Evolutionary conservation across 1,140 invertebrate species (phyloP).

Genomic region (Onthophagus taurus): DNA sequence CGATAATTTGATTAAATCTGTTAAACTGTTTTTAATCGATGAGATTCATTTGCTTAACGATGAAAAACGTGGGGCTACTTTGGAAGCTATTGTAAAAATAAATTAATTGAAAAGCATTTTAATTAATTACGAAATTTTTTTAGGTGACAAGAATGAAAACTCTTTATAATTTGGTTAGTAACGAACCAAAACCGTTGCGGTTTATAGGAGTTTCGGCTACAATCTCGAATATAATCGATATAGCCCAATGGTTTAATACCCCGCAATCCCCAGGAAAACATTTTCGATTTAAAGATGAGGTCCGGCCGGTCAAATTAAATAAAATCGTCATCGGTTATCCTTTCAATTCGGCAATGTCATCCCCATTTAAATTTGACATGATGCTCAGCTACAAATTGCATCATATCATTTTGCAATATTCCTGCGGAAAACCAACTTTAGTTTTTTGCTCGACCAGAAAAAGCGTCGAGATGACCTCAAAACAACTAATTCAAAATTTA

Average conservation of each 20-base stretch:
- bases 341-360: constrained; percentile 37
- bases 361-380: constrained; percentile 68
- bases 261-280: constrained; percentile 37
- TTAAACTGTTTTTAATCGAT: constrained; percentile 72
- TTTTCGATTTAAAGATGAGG: constrained; percentile 57
- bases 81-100: constrained; percentile 68
- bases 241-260: constrained; percentile 58
- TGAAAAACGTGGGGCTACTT: constrained; percentile 55
- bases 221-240: constrained; percentile 66
- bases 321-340: constrained; percentile 64
- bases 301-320: constrained; percentile 60
- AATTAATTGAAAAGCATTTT: not conserved
- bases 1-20: constrained; percentile 46
- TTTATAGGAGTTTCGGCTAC: constrained; percentile 74
- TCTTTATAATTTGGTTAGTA: constrained; percentile 17
- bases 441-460: constrained; percentile 75
- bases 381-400: constrained; percentile 64
- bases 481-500: constrained; percentile 48
- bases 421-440: constrained; percentile 62
- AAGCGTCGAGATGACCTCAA: constrained; percentile 56
- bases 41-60: constrained; percentile 71
- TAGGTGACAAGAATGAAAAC: constrained; percentile 35
- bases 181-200: constrained; percentile 28
- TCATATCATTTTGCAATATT: constrained; percentile 58
- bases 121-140: not conserved